Base-by-base conservation (phyloP, 2,888 invertebrate genomes). In the Hirtodrosophila histrioides region DNA sequence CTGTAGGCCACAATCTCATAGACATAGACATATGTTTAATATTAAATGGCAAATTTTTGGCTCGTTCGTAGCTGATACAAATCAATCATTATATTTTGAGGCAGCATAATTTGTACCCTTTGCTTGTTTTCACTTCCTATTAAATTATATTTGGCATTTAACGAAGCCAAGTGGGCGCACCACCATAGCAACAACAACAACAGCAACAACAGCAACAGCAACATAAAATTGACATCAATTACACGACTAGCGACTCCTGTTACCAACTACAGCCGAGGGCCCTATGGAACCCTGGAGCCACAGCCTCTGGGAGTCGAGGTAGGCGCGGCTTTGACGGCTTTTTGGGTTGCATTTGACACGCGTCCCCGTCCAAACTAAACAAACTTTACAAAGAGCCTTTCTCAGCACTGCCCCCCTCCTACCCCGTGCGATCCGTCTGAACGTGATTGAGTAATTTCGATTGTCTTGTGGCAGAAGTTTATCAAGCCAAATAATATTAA, bases 81-180 rank as follows among this genome's bases (percentile, higher is more conserved):
- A 84, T 84, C 84, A 84, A 84, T 84, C 88, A 84, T 84, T 86
- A 84, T 79, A 63, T 45, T 69, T 70, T 39, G 83, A 57, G 78
- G 69, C 84, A 74, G 58, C 74, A 80, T 82, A 80, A 86, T 86
- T 84, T 71, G 78, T 84, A 82, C 86, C 85, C 86, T 85, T 87
- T 81, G 85, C 82, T 82, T 87, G 87, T 82, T 82, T 82, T 82
- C 83, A 84, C 88, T 84, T 84, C 84, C 84, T 84, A 83, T 78
- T 84, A 86, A 84, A 84, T 88, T 88, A 84, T 88, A 80, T 84
- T 84, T 84, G 84, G 88, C 84, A 84, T 84, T 84, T 84, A 86
- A 78, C 80, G 88, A 75, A 45, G 53, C 61, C 55, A 64, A 68
- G 75, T 82, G 82, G 82, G 82, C 66, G 82, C 87, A 63, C 43